Percentiles rank a stretch among this genome's conserved stretches.
Conservation (phyloP, 2,797 vertebrate species). For the Sebastes kiyomatsui region DNA sequence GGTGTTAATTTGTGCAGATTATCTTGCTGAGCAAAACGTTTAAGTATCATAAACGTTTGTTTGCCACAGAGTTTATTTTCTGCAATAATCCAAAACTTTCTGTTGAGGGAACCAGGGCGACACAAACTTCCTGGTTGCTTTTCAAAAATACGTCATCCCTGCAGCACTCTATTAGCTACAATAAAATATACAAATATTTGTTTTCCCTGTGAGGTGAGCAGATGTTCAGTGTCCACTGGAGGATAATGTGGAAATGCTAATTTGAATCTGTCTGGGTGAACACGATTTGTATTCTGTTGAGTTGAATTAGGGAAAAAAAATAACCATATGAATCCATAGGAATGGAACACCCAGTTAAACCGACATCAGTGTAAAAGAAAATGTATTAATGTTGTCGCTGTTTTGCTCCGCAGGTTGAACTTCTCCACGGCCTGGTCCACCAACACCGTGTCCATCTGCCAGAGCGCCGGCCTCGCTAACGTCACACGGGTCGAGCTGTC, state of each 20-base stretch:
- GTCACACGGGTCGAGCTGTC: constrained; percentile 88
- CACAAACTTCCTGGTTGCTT: too few species aligned
- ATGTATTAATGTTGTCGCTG: background rate
- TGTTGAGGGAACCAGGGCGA: too few species aligned
- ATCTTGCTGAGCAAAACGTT: too few species aligned
- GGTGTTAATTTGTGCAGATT: too few species aligned
- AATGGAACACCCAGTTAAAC: background rate
- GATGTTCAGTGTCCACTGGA: background rate
- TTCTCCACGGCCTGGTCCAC: constrained; percentile 92
- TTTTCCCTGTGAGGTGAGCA: background rate
- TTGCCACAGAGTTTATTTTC: too few species aligned
- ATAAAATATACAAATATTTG: too few species aligned
- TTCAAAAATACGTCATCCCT: too few species aligned
- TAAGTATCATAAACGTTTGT: too few species aligned
- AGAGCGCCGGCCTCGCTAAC: constrained; percentile 80
- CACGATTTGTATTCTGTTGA: background rate
- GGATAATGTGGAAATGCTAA: background rate
- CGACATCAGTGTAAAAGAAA: background rate
- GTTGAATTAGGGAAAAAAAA: too few species aligned
- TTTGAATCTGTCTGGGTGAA: background rate
- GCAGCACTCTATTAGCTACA: too few species aligned
- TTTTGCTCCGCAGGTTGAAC: constrained; percentile 82
- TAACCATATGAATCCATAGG: background rate
- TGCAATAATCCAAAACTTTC: too few species aligned
- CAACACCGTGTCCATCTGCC: constrained; percentile 91